Conservation (phyloP, 2,888 invertebrate genomes). For the Euplexia lucipara region DNA sequence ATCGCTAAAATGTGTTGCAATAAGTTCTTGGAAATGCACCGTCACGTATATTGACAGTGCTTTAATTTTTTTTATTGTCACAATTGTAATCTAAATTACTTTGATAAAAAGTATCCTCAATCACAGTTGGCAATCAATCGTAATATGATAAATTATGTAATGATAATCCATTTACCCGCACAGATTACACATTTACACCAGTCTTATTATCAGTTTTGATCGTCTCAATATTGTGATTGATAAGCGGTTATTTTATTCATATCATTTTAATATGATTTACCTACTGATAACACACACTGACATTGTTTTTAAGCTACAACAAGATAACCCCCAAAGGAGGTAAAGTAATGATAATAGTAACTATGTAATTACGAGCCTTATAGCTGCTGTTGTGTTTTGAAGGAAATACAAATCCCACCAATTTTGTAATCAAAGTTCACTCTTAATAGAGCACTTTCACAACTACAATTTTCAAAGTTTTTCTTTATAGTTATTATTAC, state of each 20-base stretch:
- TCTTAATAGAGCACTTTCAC: neutral
- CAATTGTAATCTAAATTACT: neutral
- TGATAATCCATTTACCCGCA: constrained; percentile 8
- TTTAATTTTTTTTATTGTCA: neutral
- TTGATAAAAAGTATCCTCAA: constrained; percentile 36
- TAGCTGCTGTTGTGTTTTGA: constrained; percentile 1
- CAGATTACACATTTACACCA: constrained; percentile 39
- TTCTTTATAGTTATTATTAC: neutral
- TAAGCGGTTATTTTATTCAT: constrained; percentile 32
- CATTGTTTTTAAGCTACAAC: constrained; percentile 16
- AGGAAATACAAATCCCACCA: neutral
- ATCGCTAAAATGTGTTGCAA: neutral
- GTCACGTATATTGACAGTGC: neutral
- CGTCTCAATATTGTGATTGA: constrained; percentile 47
- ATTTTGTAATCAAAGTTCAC: constrained; percentile 9
- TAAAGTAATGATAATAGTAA: constrained; percentile 2
- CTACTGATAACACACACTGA: constrained; percentile 36
- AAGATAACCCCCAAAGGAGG: constrained; percentile 20
- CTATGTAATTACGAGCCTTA: neutral
- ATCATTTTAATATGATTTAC: constrained; percentile 44
- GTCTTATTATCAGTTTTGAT: constrained; percentile 45
- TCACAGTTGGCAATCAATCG: constrained; percentile 34
- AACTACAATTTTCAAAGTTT: constrained; percentile 5
- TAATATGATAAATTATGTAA: constrained; percentile 29
- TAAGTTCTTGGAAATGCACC: neutral